These are phyloP conservation scores for Ispidina picta DNA, from an alignment of 2,797 vertebrate species.

Conservation along the genomic window DNA sequence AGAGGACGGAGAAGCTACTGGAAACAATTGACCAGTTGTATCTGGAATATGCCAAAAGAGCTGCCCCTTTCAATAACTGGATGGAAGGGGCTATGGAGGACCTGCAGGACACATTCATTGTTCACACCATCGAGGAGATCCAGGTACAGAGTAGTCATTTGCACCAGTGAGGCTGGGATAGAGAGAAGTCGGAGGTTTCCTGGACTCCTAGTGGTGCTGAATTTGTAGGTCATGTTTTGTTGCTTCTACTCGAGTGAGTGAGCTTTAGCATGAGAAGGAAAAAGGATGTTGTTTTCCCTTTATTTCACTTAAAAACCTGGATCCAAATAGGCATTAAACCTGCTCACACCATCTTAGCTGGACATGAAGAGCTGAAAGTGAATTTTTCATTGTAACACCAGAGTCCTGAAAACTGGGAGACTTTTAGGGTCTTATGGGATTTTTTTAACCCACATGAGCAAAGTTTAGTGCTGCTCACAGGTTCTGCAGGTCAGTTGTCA, in stretches of 20 bases:
- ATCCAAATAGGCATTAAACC: not conserved
- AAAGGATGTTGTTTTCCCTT: not conserved
- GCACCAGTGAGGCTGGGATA: not conserved
- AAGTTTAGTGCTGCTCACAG: not conserved
- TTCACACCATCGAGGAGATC: constrained; percentile 98
- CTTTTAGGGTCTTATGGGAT: not conserved
- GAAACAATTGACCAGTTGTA: constrained; percentile 98
- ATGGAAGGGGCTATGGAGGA: constrained; percentile 99
- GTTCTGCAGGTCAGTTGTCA: not conserved
- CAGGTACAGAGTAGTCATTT: constrained; percentile 80
- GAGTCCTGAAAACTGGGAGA: not conserved
- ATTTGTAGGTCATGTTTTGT: not conserved
- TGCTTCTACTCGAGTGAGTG: not conserved
- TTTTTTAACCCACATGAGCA: not conserved
- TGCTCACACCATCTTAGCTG: not conserved
- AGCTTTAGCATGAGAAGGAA: not conserved
- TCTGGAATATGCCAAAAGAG: constrained; percentile 96
- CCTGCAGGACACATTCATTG: constrained; percentile 97
- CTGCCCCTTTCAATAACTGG: constrained; percentile 99
- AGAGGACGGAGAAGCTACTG: constrained; percentile 96
- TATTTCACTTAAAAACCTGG: not conserved
- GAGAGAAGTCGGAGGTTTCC: not conserved
- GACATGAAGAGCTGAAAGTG: not conserved
- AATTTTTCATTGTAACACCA: not conserved
- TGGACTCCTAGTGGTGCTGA: not conserved